A percentile compares a stretch with the other conserved stretches of the same genome.
Conservation (phyloP, 2,888 invertebrate species). For the Pristionchus japonicus region DNA sequence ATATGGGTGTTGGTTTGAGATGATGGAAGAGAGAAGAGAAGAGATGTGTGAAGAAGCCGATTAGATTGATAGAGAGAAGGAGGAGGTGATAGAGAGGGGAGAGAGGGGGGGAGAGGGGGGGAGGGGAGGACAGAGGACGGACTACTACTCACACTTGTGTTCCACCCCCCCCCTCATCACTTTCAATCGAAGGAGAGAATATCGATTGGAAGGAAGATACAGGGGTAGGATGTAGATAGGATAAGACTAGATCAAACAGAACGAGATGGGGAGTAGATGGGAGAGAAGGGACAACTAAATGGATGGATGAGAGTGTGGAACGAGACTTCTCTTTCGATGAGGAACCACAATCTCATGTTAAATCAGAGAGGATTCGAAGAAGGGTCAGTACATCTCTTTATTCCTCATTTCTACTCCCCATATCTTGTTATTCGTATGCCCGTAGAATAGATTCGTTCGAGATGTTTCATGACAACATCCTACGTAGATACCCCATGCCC, state of each 20-base stretch:
- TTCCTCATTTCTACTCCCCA: background rate
- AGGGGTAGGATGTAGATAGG: background rate
- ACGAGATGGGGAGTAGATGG: background rate
- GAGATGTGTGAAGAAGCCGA: background rate
- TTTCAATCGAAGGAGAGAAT: background rate
- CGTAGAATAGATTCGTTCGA: background rate
- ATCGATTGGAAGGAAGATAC: background rate
- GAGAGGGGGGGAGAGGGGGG: background rate
- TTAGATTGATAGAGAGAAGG: constrained; percentile 3
- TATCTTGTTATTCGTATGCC: background rate
- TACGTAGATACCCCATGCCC: no score
- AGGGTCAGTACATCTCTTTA: background rate
- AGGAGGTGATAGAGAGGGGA: background rate
- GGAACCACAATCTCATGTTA: constrained; percentile 60
- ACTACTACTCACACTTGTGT: background rate
- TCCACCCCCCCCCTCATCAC: background rate
- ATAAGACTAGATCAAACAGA: constrained; percentile 1
- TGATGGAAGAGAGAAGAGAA: constrained; percentile 29
- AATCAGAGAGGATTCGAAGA: constrained; percentile 53
- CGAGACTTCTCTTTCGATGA: constrained; percentile 55
- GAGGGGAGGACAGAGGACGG: background rate
- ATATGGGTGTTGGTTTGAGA: constrained; percentile 18
- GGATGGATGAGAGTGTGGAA: background rate
- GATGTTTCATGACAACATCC: no score
- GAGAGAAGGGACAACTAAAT: background rate